phyloP scores from a whole-genome alignment of 2,797 vertebrate species.

The Etheostoma perlongum region DNA sequence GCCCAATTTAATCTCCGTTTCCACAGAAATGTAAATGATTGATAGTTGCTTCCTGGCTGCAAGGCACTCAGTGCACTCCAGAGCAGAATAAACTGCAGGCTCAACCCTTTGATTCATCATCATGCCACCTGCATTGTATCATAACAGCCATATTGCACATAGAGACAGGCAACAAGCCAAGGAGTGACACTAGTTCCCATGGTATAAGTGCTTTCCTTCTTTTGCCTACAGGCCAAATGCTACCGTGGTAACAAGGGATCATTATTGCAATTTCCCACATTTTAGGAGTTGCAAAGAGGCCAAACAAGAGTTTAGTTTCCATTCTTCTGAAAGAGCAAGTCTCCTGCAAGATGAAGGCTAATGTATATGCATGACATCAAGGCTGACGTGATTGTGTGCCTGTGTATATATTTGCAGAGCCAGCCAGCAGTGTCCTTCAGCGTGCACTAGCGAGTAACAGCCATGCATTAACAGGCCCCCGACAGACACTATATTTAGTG shows the following conservation, averaged over 20 bases:
- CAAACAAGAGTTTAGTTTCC: conserved; percentile 36
- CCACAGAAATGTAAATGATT: conserved; percentile 50
- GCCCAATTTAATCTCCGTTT: conserved; percentile 46
- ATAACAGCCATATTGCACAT: conserved; percentile 46
- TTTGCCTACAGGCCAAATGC: conserved; percentile 27
- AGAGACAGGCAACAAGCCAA: conserved; percentile 65
- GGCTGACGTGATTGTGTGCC: conserved; percentile 17
- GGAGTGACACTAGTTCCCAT: conserved; percentile 53
- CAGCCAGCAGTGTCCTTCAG: conserved; percentile 70
- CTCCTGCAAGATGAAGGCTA: conserved; percentile 41
- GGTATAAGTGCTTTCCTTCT: conserved; percentile 29
- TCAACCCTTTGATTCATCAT: conserved; percentile 37
- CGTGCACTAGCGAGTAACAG: conserved; percentile 59
- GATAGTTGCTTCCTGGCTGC: conserved; percentile 30
- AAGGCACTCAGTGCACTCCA: conserved; percentile 35
- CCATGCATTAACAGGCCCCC: conserved; percentile 68
- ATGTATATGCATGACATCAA: conserved; percentile 55
- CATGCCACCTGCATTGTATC: conserved; percentile 57
- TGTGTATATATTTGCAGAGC: conserved; percentile 39
- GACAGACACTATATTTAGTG: conserved; percentile 82
- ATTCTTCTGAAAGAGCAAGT: conserved; percentile 21
- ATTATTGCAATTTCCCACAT: conserved; percentile 47
- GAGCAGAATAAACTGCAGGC: conserved; percentile 43
- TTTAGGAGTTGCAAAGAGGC: conserved; percentile 8
- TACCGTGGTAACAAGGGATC: conserved; percentile 21